A percentile compares a stretch with the other conserved stretches of the same genome.
These are phyloP conservation scores for Sinocyclocheilus maitianheensis DNA, from an alignment of 2,113 vertebrate genomes.

Conservation along the genomic window DNA sequence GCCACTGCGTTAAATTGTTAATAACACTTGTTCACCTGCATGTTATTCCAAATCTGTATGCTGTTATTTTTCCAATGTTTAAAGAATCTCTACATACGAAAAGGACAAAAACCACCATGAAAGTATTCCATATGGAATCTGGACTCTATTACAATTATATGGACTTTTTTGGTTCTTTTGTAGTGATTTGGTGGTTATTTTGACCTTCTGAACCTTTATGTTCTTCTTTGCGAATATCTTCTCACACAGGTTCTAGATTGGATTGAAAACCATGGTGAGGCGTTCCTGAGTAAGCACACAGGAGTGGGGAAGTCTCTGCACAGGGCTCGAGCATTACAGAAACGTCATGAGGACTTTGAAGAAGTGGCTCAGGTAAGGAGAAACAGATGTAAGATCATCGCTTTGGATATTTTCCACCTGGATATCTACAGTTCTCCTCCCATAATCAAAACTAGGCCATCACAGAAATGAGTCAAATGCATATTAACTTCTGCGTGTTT, in stretches of 20 bases:
- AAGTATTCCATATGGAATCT: background rate
- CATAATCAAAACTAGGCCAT: background rate
- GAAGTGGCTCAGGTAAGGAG: slow-evolving; percentile 92
- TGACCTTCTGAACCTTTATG: background rate
- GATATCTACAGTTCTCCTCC: background rate
- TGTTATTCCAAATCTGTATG: background rate
- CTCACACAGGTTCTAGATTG: slow-evolving; percentile 90
- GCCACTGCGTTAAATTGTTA: slow-evolving; percentile 12
- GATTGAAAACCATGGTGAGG: slow-evolving; percentile 98
- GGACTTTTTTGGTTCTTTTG: background rate
- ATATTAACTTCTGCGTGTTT: background rate
- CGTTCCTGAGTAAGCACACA: slow-evolving; percentile 96
- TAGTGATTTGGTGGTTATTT: background rate
- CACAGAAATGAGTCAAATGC: background rate
- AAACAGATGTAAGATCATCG: background rate
- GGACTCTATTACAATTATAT: background rate
- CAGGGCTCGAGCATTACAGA: slow-evolving; percentile 93
- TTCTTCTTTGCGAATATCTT: background rate
- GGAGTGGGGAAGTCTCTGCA: slow-evolving; percentile 97
- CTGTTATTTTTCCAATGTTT: background rate
- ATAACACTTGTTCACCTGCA: background rate
- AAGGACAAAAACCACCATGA: background rate
- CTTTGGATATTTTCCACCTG: background rate
- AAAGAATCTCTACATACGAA: background rate
- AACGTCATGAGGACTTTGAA: slow-evolving; percentile 97